phyloP scores from a whole-genome alignment of 2,797 vertebrate species.

The Clarias platycephalus region DNA sequence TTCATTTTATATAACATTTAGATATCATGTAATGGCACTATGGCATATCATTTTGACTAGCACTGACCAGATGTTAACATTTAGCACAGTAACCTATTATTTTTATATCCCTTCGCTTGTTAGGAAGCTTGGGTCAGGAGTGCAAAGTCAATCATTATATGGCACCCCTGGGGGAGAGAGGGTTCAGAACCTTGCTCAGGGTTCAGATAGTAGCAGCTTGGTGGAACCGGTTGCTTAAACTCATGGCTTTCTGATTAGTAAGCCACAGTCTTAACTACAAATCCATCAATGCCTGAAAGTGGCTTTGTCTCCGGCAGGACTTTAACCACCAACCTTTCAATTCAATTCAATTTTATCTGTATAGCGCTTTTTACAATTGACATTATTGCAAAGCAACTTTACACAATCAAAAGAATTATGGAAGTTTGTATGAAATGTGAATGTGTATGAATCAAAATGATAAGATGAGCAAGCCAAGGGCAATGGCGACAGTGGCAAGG shows the following conservation, averaged over 20 bases:
- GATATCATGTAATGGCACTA: background rate
- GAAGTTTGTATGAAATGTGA: background rate
- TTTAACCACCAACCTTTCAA: background rate
- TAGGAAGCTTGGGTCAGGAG: constrained; percentile 10
- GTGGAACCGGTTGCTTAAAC: background rate
- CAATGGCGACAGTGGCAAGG: no score
- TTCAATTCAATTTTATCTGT: background rate
- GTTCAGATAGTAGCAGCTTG: background rate
- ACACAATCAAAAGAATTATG: no score
- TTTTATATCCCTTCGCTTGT: background rate
- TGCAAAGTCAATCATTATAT: background rate
- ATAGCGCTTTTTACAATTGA: no score
- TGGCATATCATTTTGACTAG: background rate
- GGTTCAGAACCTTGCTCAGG: constrained; percentile 8
- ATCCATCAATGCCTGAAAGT: background rate
- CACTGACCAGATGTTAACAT: background rate
- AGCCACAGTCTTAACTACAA: background rate
- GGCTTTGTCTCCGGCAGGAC: background rate
- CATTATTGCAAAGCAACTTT: no score
- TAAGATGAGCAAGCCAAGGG: background rate
- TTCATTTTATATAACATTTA: background rate
- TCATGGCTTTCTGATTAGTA: constrained; percentile 6
- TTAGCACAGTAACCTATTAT: background rate
- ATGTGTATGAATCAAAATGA: background rate
- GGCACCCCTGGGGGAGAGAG: background rate